Evolutionary conservation across 2,113 vertebrate species (phyloP), one percentile per base, ranked within the genome.

Genomic region (Gymnorhina tibicen): DNA sequence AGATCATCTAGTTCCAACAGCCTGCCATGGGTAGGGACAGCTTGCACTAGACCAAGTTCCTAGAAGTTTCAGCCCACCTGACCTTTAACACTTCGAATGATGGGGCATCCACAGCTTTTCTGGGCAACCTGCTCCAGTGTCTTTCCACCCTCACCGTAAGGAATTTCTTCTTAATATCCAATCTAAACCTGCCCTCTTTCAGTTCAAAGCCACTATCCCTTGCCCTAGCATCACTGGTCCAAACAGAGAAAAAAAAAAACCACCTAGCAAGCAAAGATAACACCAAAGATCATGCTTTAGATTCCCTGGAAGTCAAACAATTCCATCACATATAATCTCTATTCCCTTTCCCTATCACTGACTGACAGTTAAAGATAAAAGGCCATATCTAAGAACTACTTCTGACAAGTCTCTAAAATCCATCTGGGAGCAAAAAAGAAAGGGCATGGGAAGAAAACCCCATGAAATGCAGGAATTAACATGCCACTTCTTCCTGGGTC

Each of bases 301-400:
- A 84, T 80, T 87, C 63, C 46, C 63, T 69, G 70, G 23, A 85
- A 39, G 47, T 88, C 81, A 69, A 87, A 69, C 22, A 76, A 63
- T 41, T 50, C 56, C 39, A 76, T 80, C 55, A 64, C 50, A 32
- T 13, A 20, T 22, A 35, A 90, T 88, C 46, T 79, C 56, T 33
- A 39, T 73, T 90, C 91, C 89, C 75, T 85, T 91, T 86, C 74
- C 72, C 59, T 85, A 49, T 30, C 82, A 35, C 46, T 62, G 58
- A 85, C 69, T 85, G 78, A 75, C 72, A 91, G 89, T 46, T 80
- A 14, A 88, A 91, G 87, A 95, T 80, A 95, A 96, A 93, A 91
- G 44, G 27, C 59, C 83, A 19, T 46, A 86, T 76, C 50, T 92
- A 70, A 92, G 78, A 50, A 91, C 55, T 44, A 47, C 44, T 74